Base-by-base conservation (phyloP, 1,140 invertebrate genomes). In the Drosophila micromelanica region DNA sequence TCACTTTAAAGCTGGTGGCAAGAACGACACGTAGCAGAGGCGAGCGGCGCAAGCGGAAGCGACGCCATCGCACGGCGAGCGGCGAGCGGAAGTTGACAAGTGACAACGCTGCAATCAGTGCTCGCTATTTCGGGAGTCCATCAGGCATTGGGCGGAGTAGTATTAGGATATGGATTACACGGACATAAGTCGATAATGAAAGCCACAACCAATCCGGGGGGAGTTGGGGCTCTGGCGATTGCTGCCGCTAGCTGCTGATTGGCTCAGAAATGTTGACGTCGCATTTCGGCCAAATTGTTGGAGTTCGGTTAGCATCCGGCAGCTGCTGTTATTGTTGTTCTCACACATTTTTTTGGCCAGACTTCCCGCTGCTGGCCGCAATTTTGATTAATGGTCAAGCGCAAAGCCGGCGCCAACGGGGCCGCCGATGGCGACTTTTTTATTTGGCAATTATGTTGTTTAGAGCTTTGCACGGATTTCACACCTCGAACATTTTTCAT, bases 371-470 rank as follows among this genome's bases (percentile, higher is more conserved):
- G 32, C n/a, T 37, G 60, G 70, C 64, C 68, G 32, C 79, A 72
- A 62, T 89, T 87, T 87, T 87, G 82, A 87, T 87, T 87, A 87
- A 87, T 87, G 84, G 82, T 89, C 65, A 64, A 57, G 74, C 63
- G 87, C 75, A 38, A 68, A 76, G 74, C 48, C 48, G n/a, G 20
- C 52, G 38, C 35, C 54, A 52, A 54, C 56, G 37, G 3, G 60
- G 61, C 45, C 49, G 68, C 76, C 74, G 61, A 67, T 67, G 82
- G 82, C 78, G 75, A 86, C 79, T 87, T 87, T 87, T 87, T 87
- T 89, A 89, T 87, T 87, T 79, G 82, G 82, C 82, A 87, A 87
- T 87, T 87, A 87, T 87, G 84, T 87, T 87, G 82, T 87, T 87
- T 87, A 89, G 82, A 87, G 57, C 70, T 61, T 60, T 32, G 76